Evolutionary conservation across 1,140 invertebrate genomes (phyloP), one percentile per base, ranked within the genome.

Genomic region (Goniozus legneri): DNA sequence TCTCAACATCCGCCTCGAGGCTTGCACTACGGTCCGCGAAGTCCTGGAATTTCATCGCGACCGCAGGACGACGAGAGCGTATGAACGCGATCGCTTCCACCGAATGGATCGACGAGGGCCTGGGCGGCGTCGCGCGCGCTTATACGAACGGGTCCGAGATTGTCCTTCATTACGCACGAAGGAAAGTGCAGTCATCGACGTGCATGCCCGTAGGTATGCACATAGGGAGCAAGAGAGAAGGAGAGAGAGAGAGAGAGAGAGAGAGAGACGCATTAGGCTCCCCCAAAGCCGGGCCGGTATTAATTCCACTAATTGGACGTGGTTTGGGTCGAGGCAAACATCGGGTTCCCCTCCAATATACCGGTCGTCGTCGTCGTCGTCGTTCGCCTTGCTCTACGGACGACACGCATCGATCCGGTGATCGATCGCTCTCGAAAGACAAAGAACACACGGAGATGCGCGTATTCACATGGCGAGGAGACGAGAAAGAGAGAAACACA

Each of bases 281-380:
- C 65, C 65, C 62, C 65, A 69, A 68, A 69, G 66, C 60, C 59
- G 56, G 56, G 64, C 64, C 59, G 64, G 63, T 65, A 71, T 71
- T 70, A 71, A 71, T 71, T 70, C 66, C 69, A 69, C 69, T 71
- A 73, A 73, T 73, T 73, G 67, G 67, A 64, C 63, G 64, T 67
- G 70, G 65, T 67, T 69, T 65, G 55, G 58, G 65, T 65, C 57
- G 64, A 44, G 59, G 64, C 67, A 69, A 69, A 69, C 58, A 68
- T 64, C 56, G 61, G 52, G n/a, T 62, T 52, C 60, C 60, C 54
- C 52, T 21, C 44, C 56, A 21, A 41, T 35, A 42, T 32, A 35
- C 31, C 44, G 52, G 52, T 51, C 48, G 22, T 13, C 40, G 31
- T 12, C 47, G n/a, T n/a, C n/a, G n/a, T n/a, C n/a, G n/a, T n/a